Percentiles rank a stretch among this genome's conserved stretches.
phyloP scores from a whole-genome alignment of 2,113 vertebrate genomes.

The Columba livia region DNA sequence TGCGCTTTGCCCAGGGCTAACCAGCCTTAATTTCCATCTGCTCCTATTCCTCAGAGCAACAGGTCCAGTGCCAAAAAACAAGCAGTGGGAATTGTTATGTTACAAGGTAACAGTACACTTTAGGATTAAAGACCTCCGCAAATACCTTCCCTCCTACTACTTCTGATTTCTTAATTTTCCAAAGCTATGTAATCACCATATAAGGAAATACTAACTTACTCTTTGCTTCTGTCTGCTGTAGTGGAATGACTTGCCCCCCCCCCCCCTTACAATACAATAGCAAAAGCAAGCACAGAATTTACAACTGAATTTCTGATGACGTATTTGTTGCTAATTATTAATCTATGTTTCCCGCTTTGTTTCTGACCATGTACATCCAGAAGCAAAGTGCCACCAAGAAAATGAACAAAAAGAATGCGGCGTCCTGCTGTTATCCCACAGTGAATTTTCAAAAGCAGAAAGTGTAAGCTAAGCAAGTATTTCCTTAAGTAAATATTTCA shows the following conservation, averaged over 20 bases:
- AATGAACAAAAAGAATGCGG: background rate
- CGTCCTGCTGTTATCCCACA: background rate
- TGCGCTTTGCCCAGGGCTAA: background rate
- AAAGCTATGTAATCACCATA: background rate
- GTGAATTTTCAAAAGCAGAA: background rate
- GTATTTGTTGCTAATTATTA: background rate
- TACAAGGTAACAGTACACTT: fast-evolving
- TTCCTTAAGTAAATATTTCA: background rate
- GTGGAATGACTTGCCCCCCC: background rate
- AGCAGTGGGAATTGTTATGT: background rate
- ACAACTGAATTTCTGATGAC: background rate
- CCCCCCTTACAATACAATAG: background rate
- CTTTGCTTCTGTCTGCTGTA: background rate
- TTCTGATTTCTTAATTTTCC: background rate
- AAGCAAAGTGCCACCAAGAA: background rate
- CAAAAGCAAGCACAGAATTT: background rate
- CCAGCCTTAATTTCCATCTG: background rate
- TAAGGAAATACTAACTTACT: background rate
- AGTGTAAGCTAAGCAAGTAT: background rate
- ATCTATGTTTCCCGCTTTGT: background rate
- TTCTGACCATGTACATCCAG: background rate
- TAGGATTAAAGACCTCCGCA: background rate
- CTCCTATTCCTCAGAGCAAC: background rate
- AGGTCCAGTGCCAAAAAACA: background rate
- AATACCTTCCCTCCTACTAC: background rate